Evolutionary conservation across 37 sponge, comb jelly and placozoan genomes (phyloP).

Genomic region (Spongia lamella): DNA sequence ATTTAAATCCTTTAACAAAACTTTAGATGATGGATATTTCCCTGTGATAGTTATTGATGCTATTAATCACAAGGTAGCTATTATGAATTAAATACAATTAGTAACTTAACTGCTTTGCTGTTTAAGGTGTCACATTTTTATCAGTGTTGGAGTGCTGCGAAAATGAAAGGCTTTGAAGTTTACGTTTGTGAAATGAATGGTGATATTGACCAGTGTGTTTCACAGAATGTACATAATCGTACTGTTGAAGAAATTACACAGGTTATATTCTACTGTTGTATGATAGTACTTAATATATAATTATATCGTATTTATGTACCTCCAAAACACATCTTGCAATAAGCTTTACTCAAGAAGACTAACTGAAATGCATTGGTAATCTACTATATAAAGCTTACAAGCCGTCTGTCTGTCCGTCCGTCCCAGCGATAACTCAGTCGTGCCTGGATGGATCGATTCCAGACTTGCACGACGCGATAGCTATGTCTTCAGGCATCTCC

Average conservation of each 20-base stretch:
- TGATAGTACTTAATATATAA: too few relatives aligned
- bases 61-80: constrained; percentile 63
- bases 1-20: constrained; percentile 81
- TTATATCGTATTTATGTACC: too few relatives aligned
- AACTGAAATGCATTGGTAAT: too few relatives aligned
- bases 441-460: too few relatives aligned
- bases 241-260: constrained; percentile 59
- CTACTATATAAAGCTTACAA: too few relatives aligned
- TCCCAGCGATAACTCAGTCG: too few relatives aligned
- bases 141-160: constrained; percentile 81
- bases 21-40: constrained; percentile 87
- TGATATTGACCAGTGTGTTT: constrained; percentile 58
- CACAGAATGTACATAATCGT: constrained; percentile 68
- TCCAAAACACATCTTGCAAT: too few relatives aligned
- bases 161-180: constrained; percentile 87
- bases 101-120: background rate
- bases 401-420: too few relatives aligned
- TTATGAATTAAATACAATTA: background rate
- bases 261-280: constrained; percentile 32
- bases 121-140: constrained; percentile 71
- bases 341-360: too few relatives aligned
- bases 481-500: too few relatives aligned
- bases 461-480: too few relatives aligned
- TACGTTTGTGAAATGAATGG: constrained; percentile 80
- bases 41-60: constrained; percentile 80